Evolutionary conservation across 2,797 vertebrate genomes (phyloP), one percentile per base, ranked within the genome.

Genomic region (Neosalanx taihuensis): DNA sequence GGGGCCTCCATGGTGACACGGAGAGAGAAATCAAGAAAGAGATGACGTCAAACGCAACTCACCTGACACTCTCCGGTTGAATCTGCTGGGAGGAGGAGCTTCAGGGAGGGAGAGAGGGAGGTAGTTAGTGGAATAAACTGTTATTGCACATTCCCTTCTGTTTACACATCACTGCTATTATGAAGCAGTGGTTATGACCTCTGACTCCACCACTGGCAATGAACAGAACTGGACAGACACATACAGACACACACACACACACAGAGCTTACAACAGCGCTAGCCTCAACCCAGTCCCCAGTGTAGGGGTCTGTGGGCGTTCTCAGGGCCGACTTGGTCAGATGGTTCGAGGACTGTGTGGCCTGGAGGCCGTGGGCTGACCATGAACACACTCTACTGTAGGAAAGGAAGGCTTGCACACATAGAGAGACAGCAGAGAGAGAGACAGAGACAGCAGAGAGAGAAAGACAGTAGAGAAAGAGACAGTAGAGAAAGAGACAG

Each of bases 11-110:
- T 31, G 18, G 67, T 78, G 79, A 84, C 82, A 85, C 15, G 18
- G 51, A 5, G 51, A 53, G 17, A 53, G 51, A 53, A n/a, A 41
- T 10, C 37, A 41, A 53, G 51, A 18, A n/a, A 17, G 5, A n/a
- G 51, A 83, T 91, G 91, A 92, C 85, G 86, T 91, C 89, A 91
- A 88, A 86, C 71, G 68, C 30, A 80, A 82, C 90, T 93, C 88
- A 99, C 97, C 97, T 92, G 97, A 99, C 86, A 97, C 96, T 94
- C 97, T 95, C 90, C 97, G 94, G 90, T 89, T 95, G 91, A 92
- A 98, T 92, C 94, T 93, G 89, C 92, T 95, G 83, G 95, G 93
- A 83, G 94, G 89, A 4, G 96, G 97, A 86, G 96, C 97, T 99
- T 92, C 33, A 61, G 68, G 73, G 86, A 90, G 76, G 88, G 3